These are phyloP conservation scores for Neopelma chrysocephalum DNA, from an alignment of 2,797 vertebrate species.

Conservation along the genomic window DNA sequence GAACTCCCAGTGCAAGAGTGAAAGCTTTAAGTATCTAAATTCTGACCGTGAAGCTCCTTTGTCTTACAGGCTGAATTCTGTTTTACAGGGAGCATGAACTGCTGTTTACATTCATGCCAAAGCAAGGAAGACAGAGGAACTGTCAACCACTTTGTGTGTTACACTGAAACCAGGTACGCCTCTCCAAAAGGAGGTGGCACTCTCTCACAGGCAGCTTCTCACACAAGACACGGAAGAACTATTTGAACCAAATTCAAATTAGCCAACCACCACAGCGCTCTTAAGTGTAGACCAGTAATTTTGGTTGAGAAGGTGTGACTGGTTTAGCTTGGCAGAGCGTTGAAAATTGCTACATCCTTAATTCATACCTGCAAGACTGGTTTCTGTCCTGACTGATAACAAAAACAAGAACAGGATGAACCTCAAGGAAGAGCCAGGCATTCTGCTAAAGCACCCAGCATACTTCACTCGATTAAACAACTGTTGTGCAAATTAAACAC, in stretches of 20 bases:
- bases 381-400: slow-evolving; percentile 35
- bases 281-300: neutral
- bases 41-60: neutral
- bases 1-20: neutral
- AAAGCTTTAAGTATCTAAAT: neutral
- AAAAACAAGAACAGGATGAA: slow-evolving; percentile 45
- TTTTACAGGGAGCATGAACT: neutral
- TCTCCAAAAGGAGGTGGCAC: neutral
- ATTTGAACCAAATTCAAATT: slow-evolving; percentile 39
- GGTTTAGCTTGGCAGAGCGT: neutral
- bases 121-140: neutral
- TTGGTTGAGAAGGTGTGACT: slow-evolving; percentile 19
- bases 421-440: slow-evolving; percentile 29
- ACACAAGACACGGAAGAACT: neutral
- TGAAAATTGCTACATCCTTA: slow-evolving; percentile 38
- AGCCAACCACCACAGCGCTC: neutral
- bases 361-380: slow-evolving; percentile 55
- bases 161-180: neutral
- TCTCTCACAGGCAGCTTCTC: neutral
- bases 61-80: neutral
- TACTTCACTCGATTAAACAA: slow-evolving; percentile 19
- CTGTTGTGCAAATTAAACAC: slow-evolving; percentile 52
- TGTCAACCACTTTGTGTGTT: neutral
- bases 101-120: neutral
- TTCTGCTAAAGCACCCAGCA: neutral